Evolutionary conservation across 2,113 vertebrate genomes (phyloP), one percentile per base, ranked within the genome.

Genomic region (Zosterops hypoxanthus): DNA sequence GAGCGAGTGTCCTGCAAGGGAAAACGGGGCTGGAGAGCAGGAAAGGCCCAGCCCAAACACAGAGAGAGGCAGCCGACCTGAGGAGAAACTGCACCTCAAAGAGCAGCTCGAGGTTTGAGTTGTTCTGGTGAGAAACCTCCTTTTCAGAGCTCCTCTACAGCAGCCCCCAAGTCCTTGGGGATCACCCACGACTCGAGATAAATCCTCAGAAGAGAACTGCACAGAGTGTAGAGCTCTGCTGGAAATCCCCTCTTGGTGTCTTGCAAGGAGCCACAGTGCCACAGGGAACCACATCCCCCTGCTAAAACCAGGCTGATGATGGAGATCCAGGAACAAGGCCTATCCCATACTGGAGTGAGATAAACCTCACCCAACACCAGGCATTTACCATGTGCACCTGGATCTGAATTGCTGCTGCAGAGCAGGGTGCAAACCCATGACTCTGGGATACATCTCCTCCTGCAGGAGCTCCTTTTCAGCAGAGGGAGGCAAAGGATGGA

Each of bases 1-100:
- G 97, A 95, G n/a, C 97, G 99, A n/a, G 98, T 92, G 16, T 99
- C 99, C 99, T 99, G 97, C 19, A 64, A 94, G 1, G 68, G 90
- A 65, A 68, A 52, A 86, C 0, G 2, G 42, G 29, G 57, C 23
- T 39, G 46, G 21, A 41, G 33, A 25, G 33, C n/a, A n/a, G n/a
- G n/a, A n/a, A n/a, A n/a, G n/a, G 28, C 55, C 78, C 84, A 25
- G 33, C 18, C 33, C 3, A 0, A n/a, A 39, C 6, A 36, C 5
- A 28, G 15, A 18, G 31, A 2, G 47, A 9, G 26, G 52, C 29
- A 64, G 64, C 57, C 1, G 0, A 15, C 18, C 3, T n/a, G 8
- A 36, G 34, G 57, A 55, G 42, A 66, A n/a, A 53, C 34, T 24
- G 33, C 77, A 39, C 39, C 47, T 63, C 41, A 18, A 71, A 63